Percentiles rank a stretch among this genome's conserved stretches.
Evolutionary conservation across 2,113 vertebrate genomes (phyloP).

Genomic region (Arvicanthis niloticus): DNA sequence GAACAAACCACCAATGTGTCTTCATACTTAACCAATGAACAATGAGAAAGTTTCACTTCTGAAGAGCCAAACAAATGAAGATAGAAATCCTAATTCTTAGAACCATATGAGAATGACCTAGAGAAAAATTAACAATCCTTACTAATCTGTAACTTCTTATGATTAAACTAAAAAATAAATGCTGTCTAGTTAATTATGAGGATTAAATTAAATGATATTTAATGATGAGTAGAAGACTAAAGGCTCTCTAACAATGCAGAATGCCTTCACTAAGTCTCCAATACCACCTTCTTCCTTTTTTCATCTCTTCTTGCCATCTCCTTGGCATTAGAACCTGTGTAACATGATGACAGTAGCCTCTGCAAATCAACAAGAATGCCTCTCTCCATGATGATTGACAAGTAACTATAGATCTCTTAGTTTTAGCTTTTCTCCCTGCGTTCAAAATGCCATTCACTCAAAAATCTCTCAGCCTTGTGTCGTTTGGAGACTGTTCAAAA

Average conservation of each 20-base stretch:
- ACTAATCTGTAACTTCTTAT: slow-evolving; percentile 18
- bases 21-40: background rate
- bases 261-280: background rate
- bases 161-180: slow-evolving; percentile 14
- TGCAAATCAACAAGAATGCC: background rate
- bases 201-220: background rate
- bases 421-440: background rate
- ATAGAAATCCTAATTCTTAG: background rate
- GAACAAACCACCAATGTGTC: background rate
- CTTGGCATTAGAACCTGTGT: background rate
- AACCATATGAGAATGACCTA: background rate
- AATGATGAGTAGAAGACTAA: background rate
- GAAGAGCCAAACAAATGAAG: background rate
- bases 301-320: background rate
- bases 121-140: slow-evolving; percentile 16
- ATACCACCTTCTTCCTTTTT: background rate
- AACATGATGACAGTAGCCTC: background rate
- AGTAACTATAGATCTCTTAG: background rate
- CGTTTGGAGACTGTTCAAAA: background rate
- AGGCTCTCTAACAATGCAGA: background rate
- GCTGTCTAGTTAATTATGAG: background rate
- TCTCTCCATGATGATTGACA: background rate
- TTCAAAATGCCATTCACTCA: background rate
- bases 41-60: background rate
- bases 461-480: background rate